Evolutionary conservation across 2,888 invertebrate species (phyloP), one percentile per base, ranked within the genome.

Genomic region (Drosophila flavopinicola): DNA sequence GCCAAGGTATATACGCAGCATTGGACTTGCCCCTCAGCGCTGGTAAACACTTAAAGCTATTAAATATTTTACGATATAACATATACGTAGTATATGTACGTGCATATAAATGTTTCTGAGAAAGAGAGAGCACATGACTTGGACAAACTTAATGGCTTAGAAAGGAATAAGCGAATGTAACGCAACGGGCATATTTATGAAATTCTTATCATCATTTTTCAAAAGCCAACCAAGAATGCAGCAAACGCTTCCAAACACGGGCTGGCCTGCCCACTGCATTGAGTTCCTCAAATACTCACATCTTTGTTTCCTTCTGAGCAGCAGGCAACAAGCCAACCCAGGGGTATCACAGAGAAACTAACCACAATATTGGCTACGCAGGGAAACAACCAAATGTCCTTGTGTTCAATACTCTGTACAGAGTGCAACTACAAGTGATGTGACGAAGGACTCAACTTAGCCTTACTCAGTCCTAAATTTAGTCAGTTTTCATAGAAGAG

Each of bases 131-230:
- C 17, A 23, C 11, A 37, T 35, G 45, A 37, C 27, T 57, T 20
- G 37, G 68, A 32, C 17, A 59, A 65, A 82, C 74, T 78, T 84
- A 84, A 87, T 84, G 83, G 83, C 53, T 72, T 70, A 85, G 83
- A 84, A 87, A 69, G 64, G 70, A 74, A 72, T 61, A 73, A 69
- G 64, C 70, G 86, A 85, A 68, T 75, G 75, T 66, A 82, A 72
- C 75, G 85, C 75, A 82, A 64, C 74, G 73, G 76, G 72, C 82
- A 80, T 80, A 86, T 82, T 86, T 86, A 82, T 86, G 87, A 86
- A 84, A 83, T 85, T 87, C 85, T 70, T 73, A 84, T 82, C 83
- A 74, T 69, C 64, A 78, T 80, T 83, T 79, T 65, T 85, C 72
- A 75, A 66, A 75, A 75, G 58, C 47, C 69, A 61, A 45, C 37